Conservation (phyloP, 2,888 invertebrate species). For the Euspilapteryx auroguttella region DNA sequence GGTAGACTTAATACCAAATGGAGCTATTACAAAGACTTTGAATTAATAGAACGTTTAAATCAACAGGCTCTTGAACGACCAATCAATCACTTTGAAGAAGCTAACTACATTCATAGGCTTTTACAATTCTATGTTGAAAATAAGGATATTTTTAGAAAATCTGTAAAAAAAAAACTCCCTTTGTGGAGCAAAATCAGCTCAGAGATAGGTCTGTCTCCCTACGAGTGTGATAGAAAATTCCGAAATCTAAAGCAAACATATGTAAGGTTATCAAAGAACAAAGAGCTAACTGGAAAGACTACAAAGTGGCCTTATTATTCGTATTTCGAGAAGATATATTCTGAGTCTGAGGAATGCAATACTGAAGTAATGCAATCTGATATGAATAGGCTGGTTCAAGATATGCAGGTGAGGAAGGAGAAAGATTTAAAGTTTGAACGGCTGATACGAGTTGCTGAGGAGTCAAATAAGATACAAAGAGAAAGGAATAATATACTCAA, state of each 20-base stretch:
- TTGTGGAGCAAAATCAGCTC: slow-evolving; percentile 31
- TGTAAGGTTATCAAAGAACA: slow-evolving; percentile 28
- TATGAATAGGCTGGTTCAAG: slow-evolving; percentile 18
- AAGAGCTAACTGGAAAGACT: slow-evolving; percentile 24
- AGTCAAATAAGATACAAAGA: slow-evolving; percentile 38
- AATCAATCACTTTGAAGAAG: slow-evolving; percentile 10
- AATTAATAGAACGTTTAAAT: neutral
- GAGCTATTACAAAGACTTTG: neutral
- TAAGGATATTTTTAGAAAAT: slow-evolving; percentile 33
- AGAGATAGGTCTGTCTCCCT: slow-evolving; percentile 27
- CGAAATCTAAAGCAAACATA: slow-evolving; percentile 47
- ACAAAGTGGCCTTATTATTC: slow-evolving; percentile 40
- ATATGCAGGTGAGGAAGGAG: slow-evolving; percentile 20
- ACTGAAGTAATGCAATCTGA: slow-evolving; percentile 18
- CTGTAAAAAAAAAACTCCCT: slow-evolving; percentile 31
- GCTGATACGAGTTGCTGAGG: slow-evolving; percentile 29
- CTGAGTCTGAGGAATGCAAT: slow-evolving; percentile 11
- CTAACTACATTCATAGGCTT: slow-evolving; percentile 34
- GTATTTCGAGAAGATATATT: slow-evolving; percentile 40
- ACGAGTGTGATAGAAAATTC: slow-evolving; percentile 44
- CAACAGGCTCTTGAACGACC: neutral
- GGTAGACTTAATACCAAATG: slow-evolving; percentile 10
- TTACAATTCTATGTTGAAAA: slow-evolving; percentile 35
- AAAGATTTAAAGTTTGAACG: slow-evolving; percentile 28
- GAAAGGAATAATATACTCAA: slow-evolving; percentile 40